phyloP scores from a whole-genome alignment of 2,797 vertebrate genomes.

The Labeo calbasu region DNA sequence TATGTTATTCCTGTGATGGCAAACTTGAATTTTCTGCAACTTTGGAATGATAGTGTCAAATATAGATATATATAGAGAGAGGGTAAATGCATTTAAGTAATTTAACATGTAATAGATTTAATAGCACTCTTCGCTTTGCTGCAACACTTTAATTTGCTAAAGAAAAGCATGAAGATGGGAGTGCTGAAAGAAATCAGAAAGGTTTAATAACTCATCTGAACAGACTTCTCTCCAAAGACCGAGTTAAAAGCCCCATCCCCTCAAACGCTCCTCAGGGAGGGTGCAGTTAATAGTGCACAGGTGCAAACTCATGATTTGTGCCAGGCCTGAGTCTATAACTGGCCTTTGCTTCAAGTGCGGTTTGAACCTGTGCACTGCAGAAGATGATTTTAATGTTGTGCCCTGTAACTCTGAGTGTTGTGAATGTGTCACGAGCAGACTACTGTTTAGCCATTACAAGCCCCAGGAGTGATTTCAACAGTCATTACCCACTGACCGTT shows the following conservation, averaged over 20 bases:
- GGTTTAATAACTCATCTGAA: constrained; percentile 31
- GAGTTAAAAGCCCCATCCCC: background rate
- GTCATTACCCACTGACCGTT: background rate
- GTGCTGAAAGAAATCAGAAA: constrained; percentile 11
- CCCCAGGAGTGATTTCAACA: background rate
- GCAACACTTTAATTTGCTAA: constrained; percentile 16
- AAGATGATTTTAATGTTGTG: background rate
- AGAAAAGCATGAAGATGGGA: constrained; percentile 22
- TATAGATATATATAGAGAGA: background rate
- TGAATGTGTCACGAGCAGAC: background rate
- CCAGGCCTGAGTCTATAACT: background rate
- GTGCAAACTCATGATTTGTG: constrained; percentile 21
- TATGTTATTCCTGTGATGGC: background rate
- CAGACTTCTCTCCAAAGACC: constrained; percentile 7
- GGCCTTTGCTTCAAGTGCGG: background rate
- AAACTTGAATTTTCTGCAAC: background rate
- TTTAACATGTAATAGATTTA: constrained; percentile 3
- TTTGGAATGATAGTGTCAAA: background rate
- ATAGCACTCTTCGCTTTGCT: background rate
- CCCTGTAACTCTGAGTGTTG: background rate
- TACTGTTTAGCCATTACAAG: background rate
- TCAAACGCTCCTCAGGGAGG: background rate
- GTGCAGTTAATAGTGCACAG: background rate
- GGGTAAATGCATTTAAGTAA: background rate
- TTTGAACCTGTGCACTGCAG: background rate